Base-by-base conservation (phyloP, 2,797 vertebrate genomes). In the Siniperca obscura region DNA sequence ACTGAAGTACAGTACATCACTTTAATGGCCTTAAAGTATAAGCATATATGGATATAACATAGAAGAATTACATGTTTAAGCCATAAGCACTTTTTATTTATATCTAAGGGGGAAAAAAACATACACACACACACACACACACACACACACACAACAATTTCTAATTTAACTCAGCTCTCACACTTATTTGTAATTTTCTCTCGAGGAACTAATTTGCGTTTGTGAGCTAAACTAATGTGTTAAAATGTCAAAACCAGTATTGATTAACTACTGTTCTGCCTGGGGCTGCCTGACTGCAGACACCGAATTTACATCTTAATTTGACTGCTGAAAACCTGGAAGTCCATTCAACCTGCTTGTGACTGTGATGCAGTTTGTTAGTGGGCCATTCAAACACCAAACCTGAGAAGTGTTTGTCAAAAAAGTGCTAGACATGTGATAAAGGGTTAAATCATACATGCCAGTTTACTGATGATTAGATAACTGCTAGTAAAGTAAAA, bases 301-400 rank as follows among this genome's bases (percentile, higher is more conserved):
- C 73, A 59, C 19, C n/a, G 52, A 21, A 76, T 70, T 69, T 76
- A 40, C 50, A 62, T 71, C 42, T 70, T 53, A 38, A 59, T 73
- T 44, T 81, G 73, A 52, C 36, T 34, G 11, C n/a, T 12, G 42
- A 55, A 40, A 11, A 36, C 27, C n/a, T 68, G 13, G 25, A 70
- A 19, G 38, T 72, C 9, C 40, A 42, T 42, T 42, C 40, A 42
- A 42, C 3, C 40, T 42, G 40, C 40, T 42, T 40, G 6, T 42
- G 40, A 42, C 40, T 42, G 10, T 42, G 40, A 42, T 42, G 40
- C 3, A 42, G 40, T 42, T 42, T 11, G 40, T 9, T 10, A 42
- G 40, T 42, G 10, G 40, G 10, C 11, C 9, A 17, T 9, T 65
- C 19, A 59, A 52, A 76, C 7, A 65, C n/a, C 36, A 66, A 25